Conservation (phyloP, 2,888 invertebrate species). For the Caenorhabditis parvicauda region DNA sequence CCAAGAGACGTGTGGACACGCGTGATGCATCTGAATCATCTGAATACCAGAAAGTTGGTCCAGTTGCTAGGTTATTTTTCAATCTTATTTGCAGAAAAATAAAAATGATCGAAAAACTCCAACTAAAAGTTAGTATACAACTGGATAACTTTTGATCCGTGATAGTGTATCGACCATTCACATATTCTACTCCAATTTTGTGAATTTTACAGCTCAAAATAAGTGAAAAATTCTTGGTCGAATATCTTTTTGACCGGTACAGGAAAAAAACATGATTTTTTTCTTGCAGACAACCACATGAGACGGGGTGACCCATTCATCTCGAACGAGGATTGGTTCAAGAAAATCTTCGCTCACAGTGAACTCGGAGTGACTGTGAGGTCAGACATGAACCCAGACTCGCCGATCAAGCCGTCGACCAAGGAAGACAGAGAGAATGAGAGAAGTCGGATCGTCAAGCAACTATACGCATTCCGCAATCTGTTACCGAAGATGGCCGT, state of each 20-base stretch:
- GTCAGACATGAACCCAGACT: neutral
- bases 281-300: conserved; percentile 16
- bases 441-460: conserved; percentile 10
- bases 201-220: too few relatives aligned
- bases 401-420: neutral
- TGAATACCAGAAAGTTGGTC: conserved; percentile 19
- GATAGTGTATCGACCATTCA: too few relatives aligned
- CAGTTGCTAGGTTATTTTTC: conserved; percentile 12
- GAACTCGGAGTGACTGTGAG: conserved; percentile 2
- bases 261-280: neutral
- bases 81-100: neutral
- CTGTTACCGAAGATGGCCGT: conserved; percentile 29
- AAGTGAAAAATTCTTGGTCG: too few relatives aligned
- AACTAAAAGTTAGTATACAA: too few relatives aligned
- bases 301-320: conserved; percentile 15
- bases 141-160: too few relatives aligned
- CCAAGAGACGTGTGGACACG: conserved; percentile 44
- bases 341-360: conserved; percentile 18
- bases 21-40: conserved; percentile 21
- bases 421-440: neutral
- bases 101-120: neutral
- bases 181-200: too few relatives aligned
- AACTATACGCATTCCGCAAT: conserved; percentile 16
- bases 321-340: conserved; percentile 24
- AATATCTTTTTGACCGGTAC: conserved; percentile 7